Percentiles rank a stretch among this genome's conserved stretches.
phyloP scores from a whole-genome alignment of 64 coral and sea anemone species.

The Montipora foliosa region DNA sequence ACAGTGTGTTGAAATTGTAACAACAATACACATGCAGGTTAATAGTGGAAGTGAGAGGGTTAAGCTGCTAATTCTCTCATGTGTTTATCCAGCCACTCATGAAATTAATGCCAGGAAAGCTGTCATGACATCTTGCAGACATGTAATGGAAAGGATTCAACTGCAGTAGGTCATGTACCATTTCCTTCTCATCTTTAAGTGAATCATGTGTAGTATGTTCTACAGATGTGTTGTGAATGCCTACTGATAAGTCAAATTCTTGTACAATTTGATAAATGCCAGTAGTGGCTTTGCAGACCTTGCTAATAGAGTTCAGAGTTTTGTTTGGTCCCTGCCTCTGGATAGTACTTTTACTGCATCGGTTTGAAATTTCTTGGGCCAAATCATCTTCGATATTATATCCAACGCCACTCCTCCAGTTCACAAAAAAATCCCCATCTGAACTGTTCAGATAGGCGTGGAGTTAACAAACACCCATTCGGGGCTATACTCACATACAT shows the following conservation, averaged over 20 bases:
- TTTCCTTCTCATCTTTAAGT: conserved; percentile 76
- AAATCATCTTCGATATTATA: conserved; percentile 74
- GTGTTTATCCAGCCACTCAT: conserved; percentile 76
- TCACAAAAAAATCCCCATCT: conserved; percentile 62
- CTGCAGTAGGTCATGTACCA: conserved; percentile 62
- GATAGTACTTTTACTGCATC: conserved; percentile 57
- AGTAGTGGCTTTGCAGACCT: conserved; percentile 70
- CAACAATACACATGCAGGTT: not conserved
- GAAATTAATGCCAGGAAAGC: conserved; percentile 57
- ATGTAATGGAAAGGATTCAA: conserved; percentile 61
- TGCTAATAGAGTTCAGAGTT: conserved; percentile 67
- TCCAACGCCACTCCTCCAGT: conserved; percentile 70
- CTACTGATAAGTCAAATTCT: conserved; percentile 43
- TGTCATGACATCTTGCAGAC: conserved; percentile 54
- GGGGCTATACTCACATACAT: conserved; percentile 79
- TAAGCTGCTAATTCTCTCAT: conserved; percentile 24
- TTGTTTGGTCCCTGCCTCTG: conserved; percentile 80
- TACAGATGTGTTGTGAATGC: conserved; percentile 60
- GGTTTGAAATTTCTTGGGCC: conserved; percentile 71
- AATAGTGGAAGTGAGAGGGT: conserved; percentile 4
- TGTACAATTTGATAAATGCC: conserved; percentile 56
- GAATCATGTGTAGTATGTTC: conserved; percentile 66
- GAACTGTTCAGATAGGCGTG: conserved; percentile 79
- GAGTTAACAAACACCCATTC: conserved; percentile 73
- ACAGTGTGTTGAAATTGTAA: conserved; percentile 13